Evolutionary conservation across 1,140 invertebrate genomes (phyloP).

Genomic region (Oscheius sp.): DNA sequence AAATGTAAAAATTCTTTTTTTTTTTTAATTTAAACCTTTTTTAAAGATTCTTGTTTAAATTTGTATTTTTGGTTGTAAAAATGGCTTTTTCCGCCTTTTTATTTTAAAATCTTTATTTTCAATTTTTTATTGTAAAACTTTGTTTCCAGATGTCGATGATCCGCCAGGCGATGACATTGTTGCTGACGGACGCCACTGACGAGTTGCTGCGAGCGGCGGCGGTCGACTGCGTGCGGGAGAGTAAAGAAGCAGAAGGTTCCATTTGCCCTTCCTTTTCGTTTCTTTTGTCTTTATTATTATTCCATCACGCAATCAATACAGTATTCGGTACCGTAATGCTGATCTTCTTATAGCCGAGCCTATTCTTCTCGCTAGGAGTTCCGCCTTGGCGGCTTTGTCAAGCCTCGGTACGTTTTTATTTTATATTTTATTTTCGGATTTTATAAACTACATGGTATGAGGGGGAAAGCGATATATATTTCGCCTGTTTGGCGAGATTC

Average conservation of each 20-base stretch:
- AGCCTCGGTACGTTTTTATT: constrained; percentile 12
- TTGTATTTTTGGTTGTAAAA: not conserved
- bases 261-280: not conserved
- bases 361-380: constrained; percentile 8
- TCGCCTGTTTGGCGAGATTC: no score
- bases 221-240: not conserved
- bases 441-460: no score
- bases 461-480: no score
- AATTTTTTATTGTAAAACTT: not conserved
- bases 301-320: not conserved
- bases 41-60: not conserved
- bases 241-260: not conserved
- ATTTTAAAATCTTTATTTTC: not conserved
- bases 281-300: not conserved
- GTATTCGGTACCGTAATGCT: no score
- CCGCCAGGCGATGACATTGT: not conserved
- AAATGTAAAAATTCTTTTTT: not conserved
- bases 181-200: not conserved
- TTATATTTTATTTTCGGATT: no score
- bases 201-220: not conserved
- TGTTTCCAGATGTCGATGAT: not conserved
- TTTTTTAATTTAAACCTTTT: not conserved
- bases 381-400: constrained; percentile 19
- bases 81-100: not conserved
- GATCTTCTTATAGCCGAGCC: constrained; percentile 1